phyloP scores from a whole-genome alignment of 2,888 invertebrate genomes.

The Lumbricus terrestris region DNA sequence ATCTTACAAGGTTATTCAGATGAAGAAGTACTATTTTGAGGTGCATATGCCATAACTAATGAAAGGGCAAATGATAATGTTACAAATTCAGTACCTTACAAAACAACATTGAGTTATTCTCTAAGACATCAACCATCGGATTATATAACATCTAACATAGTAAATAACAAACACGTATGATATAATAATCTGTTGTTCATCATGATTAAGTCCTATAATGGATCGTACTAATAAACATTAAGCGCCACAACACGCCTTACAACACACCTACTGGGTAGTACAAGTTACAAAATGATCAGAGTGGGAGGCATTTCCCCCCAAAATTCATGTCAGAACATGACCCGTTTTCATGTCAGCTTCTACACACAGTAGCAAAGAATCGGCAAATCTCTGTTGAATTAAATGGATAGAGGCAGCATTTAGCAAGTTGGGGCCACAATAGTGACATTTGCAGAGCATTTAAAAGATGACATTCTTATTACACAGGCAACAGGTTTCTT shows the following conservation, averaged over 20 bases:
- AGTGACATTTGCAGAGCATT: background rate
- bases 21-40: background rate
- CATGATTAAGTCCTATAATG: background rate
- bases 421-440: background rate
- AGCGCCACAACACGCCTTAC: background rate
- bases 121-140: background rate
- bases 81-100: background rate
- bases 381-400: background rate
- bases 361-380: background rate
- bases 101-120: background rate
- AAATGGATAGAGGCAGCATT: background rate
- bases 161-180: background rate
- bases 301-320: background rate
- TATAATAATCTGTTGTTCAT: background rate
- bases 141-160: background rate
- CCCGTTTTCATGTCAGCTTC: background rate
- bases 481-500: background rate
- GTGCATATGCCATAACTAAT: background rate
- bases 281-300: background rate
- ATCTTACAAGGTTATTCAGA: background rate
- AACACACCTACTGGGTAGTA: background rate
- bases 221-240: background rate
- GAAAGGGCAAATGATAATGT: background rate
- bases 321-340: background rate
- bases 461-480: background rate